Conservation (phyloP, 2,888 invertebrate species). For the Argyresthia goedartella region DNA sequence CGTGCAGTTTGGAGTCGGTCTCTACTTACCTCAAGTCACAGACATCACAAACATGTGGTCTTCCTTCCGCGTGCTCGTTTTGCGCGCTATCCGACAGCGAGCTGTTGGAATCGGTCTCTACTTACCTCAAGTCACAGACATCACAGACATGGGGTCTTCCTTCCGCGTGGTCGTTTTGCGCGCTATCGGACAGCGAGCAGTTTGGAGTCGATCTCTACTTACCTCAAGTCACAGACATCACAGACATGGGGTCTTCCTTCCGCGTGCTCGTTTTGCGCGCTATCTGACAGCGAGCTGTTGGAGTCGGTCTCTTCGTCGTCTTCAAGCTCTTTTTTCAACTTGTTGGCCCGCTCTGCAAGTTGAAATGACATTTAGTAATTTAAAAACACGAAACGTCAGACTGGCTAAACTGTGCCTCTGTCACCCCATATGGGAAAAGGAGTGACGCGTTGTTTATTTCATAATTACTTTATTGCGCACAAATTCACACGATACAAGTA, state of each 20-base stretch:
- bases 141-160: no score
- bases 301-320: constrained; percentile 65
- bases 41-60: neutral
- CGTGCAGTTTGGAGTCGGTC: constrained; percentile 56
- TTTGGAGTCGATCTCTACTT: no score
- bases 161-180: no score
- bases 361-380: neutral
- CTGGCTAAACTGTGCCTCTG: no score
- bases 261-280: constrained; percentile 40
- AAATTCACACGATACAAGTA: no score
- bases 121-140: no score
- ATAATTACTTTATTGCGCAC: no score
- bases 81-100: neutral
- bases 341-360: constrained; percentile 32
- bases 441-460: no score
- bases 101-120: neutral
- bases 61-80: neutral
- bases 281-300: constrained; percentile 55
- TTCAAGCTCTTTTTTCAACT: constrained; percentile 23
- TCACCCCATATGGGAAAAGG: no score
- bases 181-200: no score
- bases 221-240: constrained; percentile 60
- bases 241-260: constrained; percentile 57
- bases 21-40: constrained; percentile 18
- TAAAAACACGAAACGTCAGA: no score